Base-by-base conservation (phyloP, 2,797 vertebrate genomes). In the Lepilemur ruficaudatus region DNA sequence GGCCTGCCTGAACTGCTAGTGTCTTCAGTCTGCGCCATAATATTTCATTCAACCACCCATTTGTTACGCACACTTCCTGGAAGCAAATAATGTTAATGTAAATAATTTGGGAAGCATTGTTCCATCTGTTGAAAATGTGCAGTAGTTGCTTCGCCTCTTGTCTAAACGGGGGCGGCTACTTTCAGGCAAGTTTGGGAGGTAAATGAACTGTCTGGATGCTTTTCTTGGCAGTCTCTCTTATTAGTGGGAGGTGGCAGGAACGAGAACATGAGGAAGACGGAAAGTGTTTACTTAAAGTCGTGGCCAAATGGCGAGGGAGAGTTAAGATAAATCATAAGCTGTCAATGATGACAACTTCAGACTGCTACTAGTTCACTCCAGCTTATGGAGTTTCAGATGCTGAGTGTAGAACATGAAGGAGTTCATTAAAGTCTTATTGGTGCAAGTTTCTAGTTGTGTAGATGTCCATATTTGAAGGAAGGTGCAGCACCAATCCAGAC, bases 131-230 rank as follows among this genome's bases (percentile, higher is more conserved):
- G 98, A 98, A 98, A 99, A 98, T 98, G 98, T 98, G 98, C 98
- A 98, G 98, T 99, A 99, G 98, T 99, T 98, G 97, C 98, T 98
- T 98, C 76, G 5, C 98, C 98, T 98, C 98, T 98, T 99, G 98
- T 98, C 98, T 99, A 98, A 99, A 98, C 98, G 97, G 98, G 98
- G 98, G 98, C 89, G 95, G 98, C 98, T 98, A 98, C 98, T 99
- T 98, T 98, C 97, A 98, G 98, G 98, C 98, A 98, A 98, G 98
- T 98, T 98, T 98, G 98, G 98, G 98, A 99, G 99, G 98, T 99
- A 99, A 99, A 99, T 99, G 98, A 99, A 99, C 98, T 99, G 98
- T 99, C 98, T 99, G 98, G 98, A 98, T 99, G 99, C 98, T 99
- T 99, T 98, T 98, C 98, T 99, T 99, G 98, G 99, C 98, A 99